Conservation (phyloP, 2,797 vertebrate species). For the Threskiornis aethiopicus region DNA sequence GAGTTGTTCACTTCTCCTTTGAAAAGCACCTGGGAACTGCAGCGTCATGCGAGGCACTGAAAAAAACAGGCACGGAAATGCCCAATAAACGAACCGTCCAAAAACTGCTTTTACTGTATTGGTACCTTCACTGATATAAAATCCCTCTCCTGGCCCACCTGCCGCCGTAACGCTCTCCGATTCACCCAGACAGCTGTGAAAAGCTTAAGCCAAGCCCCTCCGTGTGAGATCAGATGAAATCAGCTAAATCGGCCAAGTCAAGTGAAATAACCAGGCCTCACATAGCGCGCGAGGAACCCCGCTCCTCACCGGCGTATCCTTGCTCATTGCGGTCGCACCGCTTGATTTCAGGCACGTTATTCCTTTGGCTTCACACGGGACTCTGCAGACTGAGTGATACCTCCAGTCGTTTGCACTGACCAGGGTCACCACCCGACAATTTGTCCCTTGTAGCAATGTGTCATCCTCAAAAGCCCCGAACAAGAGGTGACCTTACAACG, state of each 20-base stretch:
- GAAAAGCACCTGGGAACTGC: neutral
- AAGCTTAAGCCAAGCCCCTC: neutral
- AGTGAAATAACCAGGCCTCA: neutral
- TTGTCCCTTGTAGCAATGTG: neutral
- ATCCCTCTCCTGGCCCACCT: neutral
- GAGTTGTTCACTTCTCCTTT: neutral
- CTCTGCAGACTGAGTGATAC: neutral
- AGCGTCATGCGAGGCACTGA: accelerated
- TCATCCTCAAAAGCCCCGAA: neutral
- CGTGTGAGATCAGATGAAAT: neutral
- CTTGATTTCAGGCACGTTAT: neutral
- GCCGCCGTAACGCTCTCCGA: neutral
- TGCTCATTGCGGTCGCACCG: accelerated
- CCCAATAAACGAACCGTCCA: neutral
- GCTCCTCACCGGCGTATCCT: neutral
- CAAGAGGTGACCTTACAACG: neutral
- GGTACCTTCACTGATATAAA: neutral
- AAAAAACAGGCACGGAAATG: neutral
- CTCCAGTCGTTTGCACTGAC: neutral
- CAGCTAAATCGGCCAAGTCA: neutral
- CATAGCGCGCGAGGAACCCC: accelerated
- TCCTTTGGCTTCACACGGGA: neutral
- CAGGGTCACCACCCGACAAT: neutral
- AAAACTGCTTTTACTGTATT: neutral
- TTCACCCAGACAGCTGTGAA: neutral